Evolutionary conservation across 2,113 vertebrate species (phyloP).

Genomic region (Corvus hawaiiensis): DNA sequence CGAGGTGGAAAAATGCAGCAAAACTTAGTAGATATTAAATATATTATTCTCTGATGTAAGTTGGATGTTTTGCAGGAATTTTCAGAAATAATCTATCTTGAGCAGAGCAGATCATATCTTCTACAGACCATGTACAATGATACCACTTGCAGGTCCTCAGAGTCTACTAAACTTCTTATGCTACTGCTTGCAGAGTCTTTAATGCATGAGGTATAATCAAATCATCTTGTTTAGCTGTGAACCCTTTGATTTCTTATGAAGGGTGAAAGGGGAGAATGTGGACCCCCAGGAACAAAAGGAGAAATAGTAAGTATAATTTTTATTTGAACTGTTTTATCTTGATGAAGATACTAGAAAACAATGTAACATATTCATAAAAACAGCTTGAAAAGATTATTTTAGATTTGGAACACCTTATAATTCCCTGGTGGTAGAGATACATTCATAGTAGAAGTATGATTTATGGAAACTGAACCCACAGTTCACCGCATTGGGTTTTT

Average conservation of each 20-base stretch:
- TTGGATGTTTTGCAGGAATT: not conserved
- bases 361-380: not conserved
- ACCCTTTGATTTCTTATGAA: slow-evolving; percentile 48
- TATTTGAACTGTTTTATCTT: not conserved
- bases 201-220: not conserved
- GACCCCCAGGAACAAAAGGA: slow-evolving; percentile 81
- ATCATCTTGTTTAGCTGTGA: not conserved
- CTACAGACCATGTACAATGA: not conserved
- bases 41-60: not conserved
- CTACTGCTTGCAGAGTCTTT: not conserved
- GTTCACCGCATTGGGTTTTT: not conserved
- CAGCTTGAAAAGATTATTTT: not conserved
- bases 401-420: not conserved
- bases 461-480: not conserved
- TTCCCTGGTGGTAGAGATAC: not conserved
- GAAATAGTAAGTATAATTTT: slow-evolving; percentile 71
- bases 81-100: not conserved
- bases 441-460: not conserved
- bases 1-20: not conserved
- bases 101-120: not conserved
- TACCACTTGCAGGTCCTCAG: not conserved
- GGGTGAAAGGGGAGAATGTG: slow-evolving; percentile 84
- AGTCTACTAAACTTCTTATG: not conserved
- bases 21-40: not conserved
- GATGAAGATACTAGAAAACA: not conserved